Base-by-base conservation (phyloP, 2,797 vertebrate genomes). In the Sebastiscus albofasciatus region DNA sequence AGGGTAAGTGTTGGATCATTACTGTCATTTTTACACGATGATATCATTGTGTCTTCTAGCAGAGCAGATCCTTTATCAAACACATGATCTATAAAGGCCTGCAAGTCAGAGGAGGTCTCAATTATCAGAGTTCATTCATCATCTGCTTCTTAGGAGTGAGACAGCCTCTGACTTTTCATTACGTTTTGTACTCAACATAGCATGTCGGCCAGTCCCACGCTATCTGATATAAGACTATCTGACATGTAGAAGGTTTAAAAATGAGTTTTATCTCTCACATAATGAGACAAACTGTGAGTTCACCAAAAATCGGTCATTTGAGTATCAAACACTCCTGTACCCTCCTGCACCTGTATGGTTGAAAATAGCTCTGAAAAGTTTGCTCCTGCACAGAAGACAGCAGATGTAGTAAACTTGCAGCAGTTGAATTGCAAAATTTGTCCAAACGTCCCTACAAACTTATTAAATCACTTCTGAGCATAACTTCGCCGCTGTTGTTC, bases 11-110 rank as follows among this genome's bases (percentile, higher is more conserved):
- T 75, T 87, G 82, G 79, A 70, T 90, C 84, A 75, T 87, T 76
- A 73, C 86, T 74, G 82, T 79, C 82, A 86, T 90, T 89, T 90
- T 91, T 82, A 74, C 73, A 76, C 36, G 85, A 87, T 69, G 83
- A 90, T 82, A 82, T 90, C 90, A 88, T 49, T 75, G 79, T 79
- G 75, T 80, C 66, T 70, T 72, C 67, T 73, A 58, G 86, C 39
- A 20, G 69, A 69, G 74, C 72, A 75, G 84, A 84, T 86, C 87
- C 83, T 89, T 91, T 86, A 91, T 93, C 87, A 82, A 86, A 79
- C 79, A 79, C 80, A 60, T 67, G 77, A 91, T 89, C 75, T 80
- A 72, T 46, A 65, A 39, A 70, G 52, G 60, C 79, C 84, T 79
- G 78, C 67, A 39, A 84, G 90, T 83, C 85, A 85, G 68, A 70